Evolutionary conservation across 1,140 invertebrate species (phyloP), one percentile per base, ranked within the genome.

Genomic region (Phthorimaea operculella): DNA sequence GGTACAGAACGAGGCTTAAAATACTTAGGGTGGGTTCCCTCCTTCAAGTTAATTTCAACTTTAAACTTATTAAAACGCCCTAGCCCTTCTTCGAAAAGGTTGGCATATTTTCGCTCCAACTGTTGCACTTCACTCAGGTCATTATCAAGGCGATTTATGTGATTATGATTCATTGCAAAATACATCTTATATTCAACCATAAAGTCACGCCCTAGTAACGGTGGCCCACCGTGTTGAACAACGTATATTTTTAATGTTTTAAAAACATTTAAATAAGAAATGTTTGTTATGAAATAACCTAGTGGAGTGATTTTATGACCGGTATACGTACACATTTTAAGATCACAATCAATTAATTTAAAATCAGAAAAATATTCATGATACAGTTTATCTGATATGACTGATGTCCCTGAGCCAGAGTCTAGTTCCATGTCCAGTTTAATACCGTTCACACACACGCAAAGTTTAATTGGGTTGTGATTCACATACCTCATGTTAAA

Each of bases 351-450:
- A 33, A 5, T 21, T 50, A 50, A 15, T 12, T 11, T 21, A 10
- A 50, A 28, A 14, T 50, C 11, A 10, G 48, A 21, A 50, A 50
- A 50, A 33, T 50, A 14, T 16, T 9, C 16, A n/a, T 47, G 7
- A 33, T 50, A 50, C 48, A 50, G 18, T 33, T 50, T 50, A 21
- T 33, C 17, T 11, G 48, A 50, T 50, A 50, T 50, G 14, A 50
- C 48, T 10, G 48, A 28, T 28, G 48, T 33, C 2, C 48, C 48
- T 10, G 45, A 47, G 45, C 45, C 48, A 21, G 48, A 50, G 21
- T 50, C 48, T 50, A 50, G 12, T 33, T 50, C 48, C 48, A 50
- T 50, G 8, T 50, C 9, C 14, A 50, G 11, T n/a, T 11, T 11
- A 14, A 50, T 14, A 33, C 21, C 21, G 21, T 50, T 50, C 5